Base-by-base conservation (phyloP, 2,888 invertebrate genomes). In the Hemaris fuciformis region DNA sequence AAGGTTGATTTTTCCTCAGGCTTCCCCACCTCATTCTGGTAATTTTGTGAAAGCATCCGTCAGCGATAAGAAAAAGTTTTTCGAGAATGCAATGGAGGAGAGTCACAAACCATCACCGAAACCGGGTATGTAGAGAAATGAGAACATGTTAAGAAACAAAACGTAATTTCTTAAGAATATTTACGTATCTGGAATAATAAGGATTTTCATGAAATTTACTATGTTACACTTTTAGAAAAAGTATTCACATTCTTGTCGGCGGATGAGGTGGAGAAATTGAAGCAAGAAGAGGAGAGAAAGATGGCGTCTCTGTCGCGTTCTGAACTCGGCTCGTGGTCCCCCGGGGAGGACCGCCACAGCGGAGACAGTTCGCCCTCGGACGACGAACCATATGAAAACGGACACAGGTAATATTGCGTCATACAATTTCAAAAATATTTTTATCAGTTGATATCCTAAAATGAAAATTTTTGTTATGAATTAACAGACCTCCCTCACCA, bases 31-130 rank as follows among this genome's bases (percentile, higher is more conserved):
- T 78, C 94, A 95, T 78, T 95, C 95, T 83, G 95, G 94, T 79
- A 94, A 94, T 88, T 94, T 95, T 81, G 95, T 95, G 81, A 97
- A 97, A 93, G 95, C 98, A 85, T 96, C 96, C 66, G 98, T 99
- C 81, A 97, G 97, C 87, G 97, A 98, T 91, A 97, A 97, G 93
- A 98, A 98, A 90, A 97, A 96, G 83, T 97, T 98, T 91, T 99
- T 99, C 88, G 99, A 99, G 93, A 96, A 96, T 83, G 98, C 98
- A 66, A 98, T 99, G 95, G 97, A 98, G 91, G 97, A 98, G 86
- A 96, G 96, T 86, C 95, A 96, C 74, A 96, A 97, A 88, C 96
- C 97, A 68, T 94, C 96, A 74, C 95, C 96, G 59, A 97, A 97
- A 91, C 94, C 96, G 94, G 97, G 97, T 97, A 76, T 68, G 41